Conservation (phyloP, 2,113 vertebrate species). For the Merops nubicus region DNA sequence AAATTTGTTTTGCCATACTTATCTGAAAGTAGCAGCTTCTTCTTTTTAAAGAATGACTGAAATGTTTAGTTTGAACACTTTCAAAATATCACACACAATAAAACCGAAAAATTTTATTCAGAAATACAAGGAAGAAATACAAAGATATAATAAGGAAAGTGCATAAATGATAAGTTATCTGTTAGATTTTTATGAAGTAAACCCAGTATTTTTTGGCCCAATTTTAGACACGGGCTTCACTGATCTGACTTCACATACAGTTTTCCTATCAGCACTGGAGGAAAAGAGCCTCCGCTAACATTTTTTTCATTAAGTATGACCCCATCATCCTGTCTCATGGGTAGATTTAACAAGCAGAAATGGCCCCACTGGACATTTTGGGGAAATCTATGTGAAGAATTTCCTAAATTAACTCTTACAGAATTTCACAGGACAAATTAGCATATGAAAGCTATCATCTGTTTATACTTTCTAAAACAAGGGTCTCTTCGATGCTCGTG, state of each 20-base stretch:
- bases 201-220: background rate
- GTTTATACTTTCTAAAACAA: background rate
- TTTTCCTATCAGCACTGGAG: background rate
- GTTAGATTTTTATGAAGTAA: background rate
- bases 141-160: background rate
- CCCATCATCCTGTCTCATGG: background rate
- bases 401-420: background rate
- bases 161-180: background rate
- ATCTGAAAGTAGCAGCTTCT: background rate
- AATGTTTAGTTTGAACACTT: background rate
- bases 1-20: background rate
- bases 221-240: background rate
- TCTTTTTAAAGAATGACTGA: background rate
- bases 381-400: background rate
- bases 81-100: background rate
- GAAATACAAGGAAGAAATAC: background rate
- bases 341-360: background rate
- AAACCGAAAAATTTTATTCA: slow-evolving; percentile 41
- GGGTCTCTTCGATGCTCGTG: background rate
- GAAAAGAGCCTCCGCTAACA: background rate
- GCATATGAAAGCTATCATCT: slow-evolving; percentile 38
- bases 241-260: background rate
- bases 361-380: background rate
- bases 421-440: background rate
- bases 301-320: background rate